These are phyloP conservation scores for Sarcophilus harrisii DNA, from an alignment of 2,797 vertebrate species.

Conservation along the genomic window DNA sequence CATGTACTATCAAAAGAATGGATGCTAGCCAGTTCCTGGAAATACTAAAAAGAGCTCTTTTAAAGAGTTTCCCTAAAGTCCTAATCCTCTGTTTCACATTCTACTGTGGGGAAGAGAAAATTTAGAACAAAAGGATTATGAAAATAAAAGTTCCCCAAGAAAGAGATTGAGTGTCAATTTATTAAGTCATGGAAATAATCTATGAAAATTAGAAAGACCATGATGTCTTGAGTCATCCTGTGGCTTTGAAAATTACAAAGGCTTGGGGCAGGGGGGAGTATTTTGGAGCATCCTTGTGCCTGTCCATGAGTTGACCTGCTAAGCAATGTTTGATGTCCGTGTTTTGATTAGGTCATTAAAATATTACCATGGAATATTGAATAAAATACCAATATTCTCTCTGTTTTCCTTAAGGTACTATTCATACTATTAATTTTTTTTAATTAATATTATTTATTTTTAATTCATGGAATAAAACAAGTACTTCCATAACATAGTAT, in stretches of 20 bases:
- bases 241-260: neutral
- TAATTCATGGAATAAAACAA: neutral
- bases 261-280: neutral
- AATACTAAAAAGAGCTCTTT: slow-evolving; percentile 69
- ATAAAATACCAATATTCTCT: neutral
- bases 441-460: neutral
- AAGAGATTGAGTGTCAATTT: neutral
- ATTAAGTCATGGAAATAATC: neutral
- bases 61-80: slow-evolving; percentile 72
- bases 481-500: neutral
- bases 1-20: slow-evolving; percentile 81
- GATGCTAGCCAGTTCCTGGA: slow-evolving; percentile 76
- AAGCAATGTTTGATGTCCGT: no score
- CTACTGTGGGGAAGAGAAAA: slow-evolving; percentile 48
- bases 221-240: neutral
- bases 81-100: slow-evolving; percentile 64
- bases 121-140: slow-evolving; percentile 13
- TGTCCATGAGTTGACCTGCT: neutral
- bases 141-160: neutral
- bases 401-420: neutral
- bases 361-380: neutral
- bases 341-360: no score
- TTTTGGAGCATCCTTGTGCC: neutral
- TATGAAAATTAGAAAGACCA: neutral
- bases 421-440: neutral